phyloP scores from a whole-genome alignment of 2,113 vertebrate genomes.

The Donacobius atricapilla region DNA sequence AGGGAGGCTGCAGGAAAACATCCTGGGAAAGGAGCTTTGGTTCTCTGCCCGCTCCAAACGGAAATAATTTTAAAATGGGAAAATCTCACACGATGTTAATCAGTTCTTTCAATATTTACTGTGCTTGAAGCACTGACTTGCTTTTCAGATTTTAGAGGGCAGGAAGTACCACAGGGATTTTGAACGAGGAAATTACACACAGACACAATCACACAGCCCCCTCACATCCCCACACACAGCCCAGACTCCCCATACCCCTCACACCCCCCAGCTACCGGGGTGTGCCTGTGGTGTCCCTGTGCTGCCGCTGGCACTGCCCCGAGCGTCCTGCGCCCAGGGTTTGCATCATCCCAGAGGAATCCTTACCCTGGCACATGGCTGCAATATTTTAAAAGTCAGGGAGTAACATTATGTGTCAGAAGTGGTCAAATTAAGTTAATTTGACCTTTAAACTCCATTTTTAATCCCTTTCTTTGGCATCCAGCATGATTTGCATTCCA shows the following conservation, averaged over 20 bases:
- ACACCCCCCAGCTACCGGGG: fast-evolving
- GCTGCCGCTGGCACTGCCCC: not conserved
- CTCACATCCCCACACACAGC: not conserved
- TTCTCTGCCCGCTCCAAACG: not conserved
- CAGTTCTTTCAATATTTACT: not conserved
- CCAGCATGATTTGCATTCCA: slow-evolving; percentile 56
- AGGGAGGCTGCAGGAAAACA: not conserved
- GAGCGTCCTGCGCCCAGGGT: not conserved
- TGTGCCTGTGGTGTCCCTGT: not conserved
- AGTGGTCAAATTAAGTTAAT: slow-evolving; percentile 53
- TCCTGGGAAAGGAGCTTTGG: not conserved
- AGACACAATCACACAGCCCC: fast-evolving
- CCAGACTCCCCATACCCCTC: not conserved
- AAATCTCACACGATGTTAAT: not conserved
- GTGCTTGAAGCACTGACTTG: not conserved
- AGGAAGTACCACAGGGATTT: not conserved
- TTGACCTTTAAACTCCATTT: slow-evolving; percentile 60
- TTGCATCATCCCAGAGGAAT: not conserved
- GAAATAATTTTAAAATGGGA: not conserved
- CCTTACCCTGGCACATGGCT: not conserved
- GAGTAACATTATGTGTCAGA: slow-evolving; percentile 8
- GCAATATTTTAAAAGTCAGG: not conserved
- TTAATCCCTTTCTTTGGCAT: slow-evolving; percentile 52
- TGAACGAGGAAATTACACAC: not conserved
- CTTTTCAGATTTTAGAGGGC: not conserved